These are phyloP conservation scores for Tetraodon nigroviridis DNA, from an alignment of 2,113 vertebrate species.

Conservation along the genomic window DNA sequence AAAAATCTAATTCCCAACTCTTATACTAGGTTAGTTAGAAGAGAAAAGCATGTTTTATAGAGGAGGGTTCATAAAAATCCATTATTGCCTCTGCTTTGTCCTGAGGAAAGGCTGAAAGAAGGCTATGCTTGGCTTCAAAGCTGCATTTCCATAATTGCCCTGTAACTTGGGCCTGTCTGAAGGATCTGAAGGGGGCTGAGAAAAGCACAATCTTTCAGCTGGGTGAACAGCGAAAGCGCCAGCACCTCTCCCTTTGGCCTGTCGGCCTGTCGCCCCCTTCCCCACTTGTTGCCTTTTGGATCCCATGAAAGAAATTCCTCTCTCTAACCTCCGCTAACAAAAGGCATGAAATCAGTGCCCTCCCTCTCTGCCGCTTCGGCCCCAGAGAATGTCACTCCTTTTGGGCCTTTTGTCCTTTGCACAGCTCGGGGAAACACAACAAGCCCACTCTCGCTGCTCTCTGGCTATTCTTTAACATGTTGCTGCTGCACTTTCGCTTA, in stretches of 20 bases:
- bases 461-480: slow-evolving; percentile 68
- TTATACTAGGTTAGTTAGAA: slow-evolving; percentile 39
- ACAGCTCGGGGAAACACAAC: slow-evolving; percentile 55
- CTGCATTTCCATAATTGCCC: slow-evolving; percentile 98
- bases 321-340: slow-evolving; percentile 81
- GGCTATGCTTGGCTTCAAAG: slow-evolving; percentile 85
- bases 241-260: slow-evolving; percentile 70
- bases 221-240: slow-evolving; percentile 86
- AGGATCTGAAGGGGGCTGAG: slow-evolving; percentile 85
- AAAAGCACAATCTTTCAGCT: slow-evolving; percentile 92
- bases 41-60: slow-evolving; percentile 57
- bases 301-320: slow-evolving; percentile 82
- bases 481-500: slow-evolving; percentile 58
- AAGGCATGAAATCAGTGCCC: slow-evolving; percentile 85
- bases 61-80: slow-evolving; percentile 43
- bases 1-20: slow-evolving; percentile 13
- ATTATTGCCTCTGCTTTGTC: slow-evolving; percentile 73
- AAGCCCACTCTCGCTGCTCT: slow-evolving; percentile 46
- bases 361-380: slow-evolving; percentile 66
- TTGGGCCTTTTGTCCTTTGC: slow-evolving; percentile 78
- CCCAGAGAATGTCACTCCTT: slow-evolving; percentile 78
- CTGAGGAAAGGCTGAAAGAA: slow-evolving; percentile 78
- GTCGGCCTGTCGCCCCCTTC: slow-evolving; percentile 78
- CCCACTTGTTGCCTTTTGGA: slow-evolving; percentile 88
- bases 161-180: slow-evolving; percentile 86